A percentile compares a stretch with the other conserved stretches of the same genome.
Evolutionary conservation across 2,797 vertebrate genomes (phyloP).

Genomic region (Orestias chungarensis): DNA sequence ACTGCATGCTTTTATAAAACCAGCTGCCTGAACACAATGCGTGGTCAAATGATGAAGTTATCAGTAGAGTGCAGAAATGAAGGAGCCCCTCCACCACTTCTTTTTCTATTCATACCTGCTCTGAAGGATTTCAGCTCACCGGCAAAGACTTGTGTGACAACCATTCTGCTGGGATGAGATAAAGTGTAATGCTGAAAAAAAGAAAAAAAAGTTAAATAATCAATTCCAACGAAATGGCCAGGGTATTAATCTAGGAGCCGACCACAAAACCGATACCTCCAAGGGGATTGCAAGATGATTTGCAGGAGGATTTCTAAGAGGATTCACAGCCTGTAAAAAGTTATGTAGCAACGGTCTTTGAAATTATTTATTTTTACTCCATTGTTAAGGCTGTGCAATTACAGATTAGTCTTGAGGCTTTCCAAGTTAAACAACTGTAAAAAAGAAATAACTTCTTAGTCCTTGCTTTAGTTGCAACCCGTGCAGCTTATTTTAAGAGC

Average conservation of each 20-base stretch:
- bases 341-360: conserved; percentile 21
- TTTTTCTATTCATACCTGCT: conserved; percentile 61
- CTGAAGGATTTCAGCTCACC: conserved; percentile 69
- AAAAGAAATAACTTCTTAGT: conserved; percentile 4
- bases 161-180: conserved; percentile 75
- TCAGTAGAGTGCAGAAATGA: conserved; percentile 77
- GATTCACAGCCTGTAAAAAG: conserved; percentile 38
- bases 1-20: conserved; percentile 41
- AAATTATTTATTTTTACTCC: conserved; percentile 28
- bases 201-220: conserved; percentile 66
- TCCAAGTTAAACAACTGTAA: conserved; percentile 22
- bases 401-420: conserved; percentile 18
- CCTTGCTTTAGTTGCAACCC: not conserved
- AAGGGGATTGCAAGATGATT: conserved; percentile 45
- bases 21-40: conserved; percentile 67
- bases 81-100: conserved; percentile 59
- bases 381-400: conserved; percentile 15
- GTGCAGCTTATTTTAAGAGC: not conserved
- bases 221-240: conserved; percentile 61
- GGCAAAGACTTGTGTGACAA: conserved; percentile 54
- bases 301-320: conserved; percentile 45
- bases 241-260: conserved; percentile 69
- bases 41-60: conserved; percentile 77
- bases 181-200: conserved; percentile 64
- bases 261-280: conserved; percentile 39